Conservation (phyloP, 2,113 vertebrate species). For the Microcebus jonahi region DNA sequence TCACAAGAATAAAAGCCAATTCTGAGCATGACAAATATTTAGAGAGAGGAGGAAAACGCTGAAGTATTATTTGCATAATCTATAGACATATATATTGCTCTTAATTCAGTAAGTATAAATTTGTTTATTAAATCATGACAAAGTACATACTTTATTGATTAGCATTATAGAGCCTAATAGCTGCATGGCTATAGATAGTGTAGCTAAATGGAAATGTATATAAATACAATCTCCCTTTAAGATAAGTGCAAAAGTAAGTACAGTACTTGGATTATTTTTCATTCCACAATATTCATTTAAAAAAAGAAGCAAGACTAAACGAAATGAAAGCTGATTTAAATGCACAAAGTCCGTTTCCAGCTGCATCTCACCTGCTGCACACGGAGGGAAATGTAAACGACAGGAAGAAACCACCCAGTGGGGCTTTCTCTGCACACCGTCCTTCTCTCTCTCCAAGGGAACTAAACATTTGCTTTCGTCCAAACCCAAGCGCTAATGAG, state of each 20-base stretch:
- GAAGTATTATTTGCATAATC: neutral
- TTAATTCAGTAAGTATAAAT: neutral
- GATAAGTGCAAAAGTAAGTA: neutral
- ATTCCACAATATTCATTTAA: neutral
- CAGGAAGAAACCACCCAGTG: neutral
- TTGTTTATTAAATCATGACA: neutral
- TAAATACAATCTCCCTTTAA: neutral
- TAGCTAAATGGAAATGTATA: neutral
- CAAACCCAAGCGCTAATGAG: neutral
- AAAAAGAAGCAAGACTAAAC: neutral
- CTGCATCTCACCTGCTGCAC: neutral
- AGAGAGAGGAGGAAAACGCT: neutral
- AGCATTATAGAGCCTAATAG: neutral
- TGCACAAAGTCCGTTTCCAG: accelerated
- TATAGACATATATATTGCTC: neutral
- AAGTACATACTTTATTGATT: neutral
- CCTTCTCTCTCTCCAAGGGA: neutral
- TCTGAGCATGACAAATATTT: neutral
- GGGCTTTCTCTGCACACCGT: neutral
- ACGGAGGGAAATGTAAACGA: accelerated
- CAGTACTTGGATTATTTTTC: neutral
- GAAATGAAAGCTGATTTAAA: neutral
- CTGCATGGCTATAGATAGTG: neutral
- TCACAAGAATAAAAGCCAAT: neutral
- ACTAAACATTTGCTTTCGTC: slow-evolving; percentile 10